These are phyloP conservation scores for Taenioides sp. DNA, from an alignment of 2,797 vertebrate species.

Conservation along the genomic window DNA sequence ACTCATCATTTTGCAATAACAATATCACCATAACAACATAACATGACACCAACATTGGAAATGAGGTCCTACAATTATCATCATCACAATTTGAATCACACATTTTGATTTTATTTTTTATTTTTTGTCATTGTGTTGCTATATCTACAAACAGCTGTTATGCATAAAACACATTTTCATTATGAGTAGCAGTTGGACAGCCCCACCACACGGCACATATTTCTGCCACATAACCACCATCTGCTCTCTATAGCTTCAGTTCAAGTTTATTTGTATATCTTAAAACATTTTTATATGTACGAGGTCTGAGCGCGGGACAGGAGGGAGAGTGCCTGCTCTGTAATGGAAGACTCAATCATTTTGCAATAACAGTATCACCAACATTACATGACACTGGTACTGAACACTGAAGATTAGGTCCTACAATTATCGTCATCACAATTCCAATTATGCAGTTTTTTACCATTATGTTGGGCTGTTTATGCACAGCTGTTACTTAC, in stretches of 20 bases:
- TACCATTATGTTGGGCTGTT: background rate
- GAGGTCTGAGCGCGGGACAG: conserved; percentile 4
- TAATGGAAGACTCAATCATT: background rate
- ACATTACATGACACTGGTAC: background rate
- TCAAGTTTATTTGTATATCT: no score
- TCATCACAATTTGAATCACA: background rate
- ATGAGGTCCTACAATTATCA: background rate
- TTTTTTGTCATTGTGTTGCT: background rate
- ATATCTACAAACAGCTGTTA: no score
- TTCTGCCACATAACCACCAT: background rate
- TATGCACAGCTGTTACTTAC: no score
- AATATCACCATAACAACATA: background rate
- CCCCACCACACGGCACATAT: no score
- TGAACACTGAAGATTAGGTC: background rate
- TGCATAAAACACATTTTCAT: no score
- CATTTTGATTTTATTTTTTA: background rate
- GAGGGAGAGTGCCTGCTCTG: no score
- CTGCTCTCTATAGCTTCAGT: background rate
- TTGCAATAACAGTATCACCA: background rate
- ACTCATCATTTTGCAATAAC: background rate
- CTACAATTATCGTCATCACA: background rate
- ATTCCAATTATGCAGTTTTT: background rate
- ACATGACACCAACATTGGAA: background rate
- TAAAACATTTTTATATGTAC: conserved; percentile 18
- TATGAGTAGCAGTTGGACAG: no score